These are phyloP conservation scores for Homarus gammarus DNA, from an alignment of 2,888 invertebrate genomes.

Conservation along the genomic window DNA sequence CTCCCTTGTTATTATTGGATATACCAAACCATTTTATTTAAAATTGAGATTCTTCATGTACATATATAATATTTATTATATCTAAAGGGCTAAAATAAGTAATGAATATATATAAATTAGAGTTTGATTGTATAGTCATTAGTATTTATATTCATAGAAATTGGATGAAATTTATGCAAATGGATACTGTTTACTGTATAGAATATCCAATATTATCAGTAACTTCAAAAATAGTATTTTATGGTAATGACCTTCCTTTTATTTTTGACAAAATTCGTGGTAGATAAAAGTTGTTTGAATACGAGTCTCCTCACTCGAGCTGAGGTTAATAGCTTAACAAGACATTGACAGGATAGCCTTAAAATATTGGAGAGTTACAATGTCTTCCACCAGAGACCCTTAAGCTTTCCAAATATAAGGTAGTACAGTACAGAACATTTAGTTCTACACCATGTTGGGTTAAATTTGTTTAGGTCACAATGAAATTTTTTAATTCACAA, in stretches of 20 bases:
- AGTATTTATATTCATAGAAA: neutral
- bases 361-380: constrained; percentile 45
- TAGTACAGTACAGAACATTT: neutral
- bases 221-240: neutral
- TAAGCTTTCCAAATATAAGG: constrained; percentile 45
- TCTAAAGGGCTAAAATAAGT: neutral
- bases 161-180: neutral
- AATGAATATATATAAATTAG: neutral
- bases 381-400: constrained; percentile 55
- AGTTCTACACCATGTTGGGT: too few relatives aligned
- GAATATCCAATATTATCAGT: neutral
- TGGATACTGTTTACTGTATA: neutral
- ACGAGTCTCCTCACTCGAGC: neutral
- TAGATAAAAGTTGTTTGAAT: neutral
- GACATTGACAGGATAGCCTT: constrained; percentile 44
- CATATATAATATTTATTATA: neutral
- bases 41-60: neutral
- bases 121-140: neutral
- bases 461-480: too few relatives aligned
- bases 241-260: neutral
- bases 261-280: neutral
- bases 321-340: constrained; percentile 28
- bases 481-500: constrained; percentile 1
- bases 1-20: constrained; percentile 5
- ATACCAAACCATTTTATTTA: neutral